Percentiles rank a stretch among this genome's conserved stretches.
These are phyloP conservation scores for Myotis yumanensis DNA, from an alignment of 2,113 vertebrate genomes.

Conservation along the genomic window DNA sequence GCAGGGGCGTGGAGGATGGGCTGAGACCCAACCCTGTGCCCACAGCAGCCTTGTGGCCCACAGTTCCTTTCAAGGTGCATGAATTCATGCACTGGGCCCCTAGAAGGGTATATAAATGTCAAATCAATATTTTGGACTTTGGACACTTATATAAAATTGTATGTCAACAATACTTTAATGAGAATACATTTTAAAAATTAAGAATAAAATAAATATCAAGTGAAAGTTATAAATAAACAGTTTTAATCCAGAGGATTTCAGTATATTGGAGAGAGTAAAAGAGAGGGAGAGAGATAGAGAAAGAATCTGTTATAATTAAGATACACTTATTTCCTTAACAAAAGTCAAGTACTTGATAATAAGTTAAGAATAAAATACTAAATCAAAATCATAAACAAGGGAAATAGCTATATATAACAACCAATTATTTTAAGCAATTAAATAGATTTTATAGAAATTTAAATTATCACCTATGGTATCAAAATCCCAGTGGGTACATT, in stretches of 20 bases:
- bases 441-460: not conserved
- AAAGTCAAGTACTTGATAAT: not conserved
- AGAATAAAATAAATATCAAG: not conserved
- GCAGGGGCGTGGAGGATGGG: too few species aligned
- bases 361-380: not conserved
- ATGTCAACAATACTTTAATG: not conserved
- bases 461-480: not conserved
- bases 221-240: not conserved
- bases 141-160: too few species aligned
- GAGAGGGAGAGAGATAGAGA: not conserved
- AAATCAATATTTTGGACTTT: not conserved
- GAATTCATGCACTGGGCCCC: too few species aligned
- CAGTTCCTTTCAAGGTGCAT: too few species aligned
- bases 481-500: not conserved
- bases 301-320: not conserved
- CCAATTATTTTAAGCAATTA: not conserved
- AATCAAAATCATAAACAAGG: not conserved
- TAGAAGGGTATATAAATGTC: not conserved
- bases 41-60: too few species aligned
- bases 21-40: too few species aligned
- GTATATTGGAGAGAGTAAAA: not conserved
- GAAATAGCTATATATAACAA: not conserved
- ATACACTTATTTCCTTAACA: not conserved
- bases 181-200: not conserved
- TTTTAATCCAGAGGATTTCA: not conserved